Evolutionary conservation across 2,888 invertebrate species (phyloP), one percentile per base, ranked within the genome.

Genomic region (Ichneumoninae sp.): DNA sequence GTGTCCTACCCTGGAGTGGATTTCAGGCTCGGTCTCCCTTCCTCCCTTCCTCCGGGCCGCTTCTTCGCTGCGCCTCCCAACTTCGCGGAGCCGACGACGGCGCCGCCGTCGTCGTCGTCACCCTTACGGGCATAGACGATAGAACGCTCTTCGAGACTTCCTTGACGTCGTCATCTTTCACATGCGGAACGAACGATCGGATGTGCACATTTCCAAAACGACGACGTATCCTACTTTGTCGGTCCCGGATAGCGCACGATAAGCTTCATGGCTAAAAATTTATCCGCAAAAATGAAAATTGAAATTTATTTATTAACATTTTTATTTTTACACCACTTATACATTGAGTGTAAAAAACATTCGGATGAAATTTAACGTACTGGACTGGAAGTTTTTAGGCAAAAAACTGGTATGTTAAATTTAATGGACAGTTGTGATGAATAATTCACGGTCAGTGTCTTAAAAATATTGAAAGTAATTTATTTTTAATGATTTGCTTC

Each of bases 21-120:
- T 82, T 82, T 79, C 82, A 71, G 82, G 76, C 79, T 75, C 19
- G 65, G 65, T 70, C 54, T 76, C 26, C 75, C 86, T 50, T 76
- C 26, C 75, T 86, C 86, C 76, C 71, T 77, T 82, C 79, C 81
- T 30, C 57, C 83, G 30, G 74, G 80, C 83, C 75, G 82, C 85
- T 79, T 86, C 86, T 83, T 62, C 74, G 19, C 62, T 78, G 54
- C 80, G 7, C 44, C 36, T 19, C 50, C 65, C 71, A 66, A 72
- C 80, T 54, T 47, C 66, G 76, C 68, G 65, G 47, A 74, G 33
- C 70, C 79, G 76, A 70, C 70, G 80, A 47, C 44, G 69, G 69
- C 65, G 65, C 52, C 66, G 54, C 10, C 40, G 40, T 30, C 30
- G 30, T 30, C 30, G 30, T 72, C 52, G 65, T 70, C 69, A 72